A percentile compares a stretch with the other conserved stretches of the same genome.
Conservation (phyloP, 2,888 invertebrate species). For the Mimachlamys varia region DNA sequence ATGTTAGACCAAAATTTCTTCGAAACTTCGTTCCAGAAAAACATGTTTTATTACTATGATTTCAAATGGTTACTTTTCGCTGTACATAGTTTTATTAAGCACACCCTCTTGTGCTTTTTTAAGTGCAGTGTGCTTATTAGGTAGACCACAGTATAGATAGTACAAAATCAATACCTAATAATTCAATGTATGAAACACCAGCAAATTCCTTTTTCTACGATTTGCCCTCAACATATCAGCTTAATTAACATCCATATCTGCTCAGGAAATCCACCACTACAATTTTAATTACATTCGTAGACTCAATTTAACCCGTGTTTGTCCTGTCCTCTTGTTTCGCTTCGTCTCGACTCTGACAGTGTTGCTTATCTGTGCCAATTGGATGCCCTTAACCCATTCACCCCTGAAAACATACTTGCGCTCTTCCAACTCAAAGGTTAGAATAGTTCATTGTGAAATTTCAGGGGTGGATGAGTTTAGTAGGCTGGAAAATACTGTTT, state of each 20-base stretch:
- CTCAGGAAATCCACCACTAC: neutral
- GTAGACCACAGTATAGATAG: neutral
- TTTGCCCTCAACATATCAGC: neutral
- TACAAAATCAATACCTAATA: neutral
- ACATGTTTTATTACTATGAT: too few species aligned
- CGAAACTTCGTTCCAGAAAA: too few species aligned
- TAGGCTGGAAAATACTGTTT: neutral
- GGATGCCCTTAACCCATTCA: neutral
- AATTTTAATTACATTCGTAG: slow-evolving; percentile 11
- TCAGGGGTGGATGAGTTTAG: too few species aligned
- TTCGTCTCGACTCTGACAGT: neutral
- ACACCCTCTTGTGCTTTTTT: too few species aligned
- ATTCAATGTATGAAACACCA: neutral
- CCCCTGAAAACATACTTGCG: too few species aligned
- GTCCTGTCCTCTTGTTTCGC: neutral
- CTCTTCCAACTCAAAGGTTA: too few species aligned
- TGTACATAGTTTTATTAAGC: too few species aligned
- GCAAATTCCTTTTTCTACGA: neutral
- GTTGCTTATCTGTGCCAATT: neutral
- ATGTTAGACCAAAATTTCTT: too few species aligned
- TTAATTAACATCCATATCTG: neutral
- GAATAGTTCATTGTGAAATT: too few species aligned
- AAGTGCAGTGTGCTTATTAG: slow-evolving; percentile 2
- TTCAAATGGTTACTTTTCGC: too few species aligned
- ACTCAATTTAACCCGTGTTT: neutral